phyloP scores from a whole-genome alignment of 2,888 invertebrate genomes.

The Papilio protenor region DNA sequence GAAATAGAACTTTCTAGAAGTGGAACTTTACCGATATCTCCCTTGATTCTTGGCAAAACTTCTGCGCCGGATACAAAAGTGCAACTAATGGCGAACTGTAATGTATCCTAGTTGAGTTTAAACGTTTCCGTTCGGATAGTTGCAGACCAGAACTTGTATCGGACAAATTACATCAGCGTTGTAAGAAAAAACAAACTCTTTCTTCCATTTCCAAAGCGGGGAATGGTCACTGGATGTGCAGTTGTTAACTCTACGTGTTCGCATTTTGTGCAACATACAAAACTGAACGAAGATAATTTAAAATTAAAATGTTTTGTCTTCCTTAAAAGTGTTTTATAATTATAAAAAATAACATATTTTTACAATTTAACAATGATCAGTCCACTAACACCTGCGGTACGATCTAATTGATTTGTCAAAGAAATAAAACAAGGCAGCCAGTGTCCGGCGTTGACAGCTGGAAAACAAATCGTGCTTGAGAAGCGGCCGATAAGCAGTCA shows the following conservation, averaged over 20 bases:
- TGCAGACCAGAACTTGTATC: constrained; percentile 14
- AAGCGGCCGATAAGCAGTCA: constrained; percentile 38
- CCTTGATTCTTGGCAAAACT: constrained; percentile 68
- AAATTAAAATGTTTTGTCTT: not conserved
- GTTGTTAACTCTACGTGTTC: not conserved
- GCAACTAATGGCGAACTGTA: constrained; percentile 62
- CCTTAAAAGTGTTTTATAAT: not conserved
- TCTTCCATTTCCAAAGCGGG: not conserved
- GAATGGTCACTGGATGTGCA: not conserved
- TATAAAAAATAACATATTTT: not conserved
- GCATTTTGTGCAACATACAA: not conserved
- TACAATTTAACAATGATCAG: not conserved
- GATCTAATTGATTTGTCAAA: constrained; percentile 9
- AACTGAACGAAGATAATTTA: not conserved
- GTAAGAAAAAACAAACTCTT: not conserved
- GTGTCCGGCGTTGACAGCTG: constrained; percentile 17
- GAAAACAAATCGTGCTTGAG: constrained; percentile 36
- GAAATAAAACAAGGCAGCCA: constrained; percentile 5
- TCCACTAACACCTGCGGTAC: not conserved
- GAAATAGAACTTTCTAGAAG: constrained; percentile 65
- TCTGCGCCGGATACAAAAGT: constrained; percentile 66
- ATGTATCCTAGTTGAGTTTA: constrained; percentile 57
- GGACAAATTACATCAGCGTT: not conserved
- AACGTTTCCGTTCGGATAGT: constrained; percentile 30
- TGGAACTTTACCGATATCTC: constrained; percentile 72